phyloP scores from a whole-genome alignment of 2,113 vertebrate species.

The Thryonomys swinderianus region DNA sequence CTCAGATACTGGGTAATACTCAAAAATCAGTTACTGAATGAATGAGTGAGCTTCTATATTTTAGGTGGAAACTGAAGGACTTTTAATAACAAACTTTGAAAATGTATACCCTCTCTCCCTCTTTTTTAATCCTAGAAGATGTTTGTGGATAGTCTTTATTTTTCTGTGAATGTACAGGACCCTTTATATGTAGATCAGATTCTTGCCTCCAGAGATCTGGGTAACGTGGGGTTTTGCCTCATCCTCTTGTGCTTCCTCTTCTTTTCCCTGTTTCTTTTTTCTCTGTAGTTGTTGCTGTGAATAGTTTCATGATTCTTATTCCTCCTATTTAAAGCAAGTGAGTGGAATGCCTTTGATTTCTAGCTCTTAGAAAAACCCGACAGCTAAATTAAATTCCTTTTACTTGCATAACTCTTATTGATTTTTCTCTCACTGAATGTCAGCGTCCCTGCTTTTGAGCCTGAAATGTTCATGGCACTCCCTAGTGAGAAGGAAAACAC shows the following conservation, averaged over 20 bases:
- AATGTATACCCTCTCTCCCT: not conserved
- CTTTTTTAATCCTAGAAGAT: not conserved
- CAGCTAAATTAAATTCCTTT: slow-evolving; percentile 69
- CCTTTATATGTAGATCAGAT: not conserved
- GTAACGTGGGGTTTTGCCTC: not conserved
- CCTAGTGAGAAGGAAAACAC: slow-evolving; percentile 65
- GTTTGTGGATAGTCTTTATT: not conserved
- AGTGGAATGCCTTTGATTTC: slow-evolving; percentile 67
- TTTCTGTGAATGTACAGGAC: slow-evolving; percentile 54
- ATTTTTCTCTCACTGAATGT: slow-evolving; percentile 60
- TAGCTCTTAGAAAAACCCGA: slow-evolving; percentile 59
- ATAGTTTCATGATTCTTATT: slow-evolving; percentile 43
- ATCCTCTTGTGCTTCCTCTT: not conserved
- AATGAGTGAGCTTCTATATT: not conserved
- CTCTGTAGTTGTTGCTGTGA: slow-evolving; percentile 6
- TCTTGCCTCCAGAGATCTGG: not conserved
- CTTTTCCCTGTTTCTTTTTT: not conserved
- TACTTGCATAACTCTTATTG: slow-evolving; percentile 58
- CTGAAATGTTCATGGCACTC: slow-evolving; percentile 47
- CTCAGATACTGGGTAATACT: not conserved
- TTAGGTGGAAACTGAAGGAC: slow-evolving; percentile 34
- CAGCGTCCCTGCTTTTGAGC: slow-evolving; percentile 55
- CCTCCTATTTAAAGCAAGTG: slow-evolving; percentile 53
- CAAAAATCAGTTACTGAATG: slow-evolving; percentile 22
- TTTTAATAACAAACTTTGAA: slow-evolving; percentile 52